Conservation (phyloP, 1,140 invertebrate genomes). For the Hestina assimilis region DNA sequence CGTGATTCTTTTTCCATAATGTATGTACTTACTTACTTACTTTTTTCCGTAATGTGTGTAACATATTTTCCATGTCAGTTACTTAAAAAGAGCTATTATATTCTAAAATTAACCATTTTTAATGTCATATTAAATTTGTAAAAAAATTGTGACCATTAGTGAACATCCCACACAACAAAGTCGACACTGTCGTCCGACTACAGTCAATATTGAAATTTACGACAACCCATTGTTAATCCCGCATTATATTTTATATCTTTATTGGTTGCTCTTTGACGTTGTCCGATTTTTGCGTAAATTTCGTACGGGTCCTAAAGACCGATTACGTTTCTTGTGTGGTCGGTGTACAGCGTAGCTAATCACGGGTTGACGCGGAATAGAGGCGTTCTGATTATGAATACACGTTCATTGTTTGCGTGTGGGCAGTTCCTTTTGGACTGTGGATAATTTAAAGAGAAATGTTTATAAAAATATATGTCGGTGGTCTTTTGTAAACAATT, state of each 20-base stretch:
- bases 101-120: no score
- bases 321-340: slow-evolving; percentile 33
- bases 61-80: no score
- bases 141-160: background rate
- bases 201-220: slow-evolving; percentile 59
- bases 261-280: slow-evolving; percentile 41
- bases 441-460: slow-evolving; percentile 5
- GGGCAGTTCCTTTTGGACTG: slow-evolving; percentile 14
- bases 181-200: slow-evolving; percentile 1
- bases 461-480: slow-evolving; percentile 1
- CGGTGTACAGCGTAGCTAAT: slow-evolving; percentile 36
- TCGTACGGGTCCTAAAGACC: slow-evolving; percentile 26
- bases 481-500: background rate
- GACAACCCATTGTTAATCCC: slow-evolving; percentile 35
- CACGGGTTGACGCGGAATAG: slow-evolving; percentile 29
- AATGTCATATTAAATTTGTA: background rate
- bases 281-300: slow-evolving; percentile 15
- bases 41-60: no score
- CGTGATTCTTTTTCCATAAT: no score
- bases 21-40: no score
- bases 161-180: slow-evolving; percentile 31
- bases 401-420: slow-evolving; percentile 16
- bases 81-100: no score
- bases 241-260: slow-evolving; percentile 51
- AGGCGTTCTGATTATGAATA: slow-evolving; percentile 25